Percentiles rank a stretch among this genome's conserved stretches.
phyloP scores from a whole-genome alignment of 2,797 vertebrate species.

The Sebastes wilsoni region DNA sequence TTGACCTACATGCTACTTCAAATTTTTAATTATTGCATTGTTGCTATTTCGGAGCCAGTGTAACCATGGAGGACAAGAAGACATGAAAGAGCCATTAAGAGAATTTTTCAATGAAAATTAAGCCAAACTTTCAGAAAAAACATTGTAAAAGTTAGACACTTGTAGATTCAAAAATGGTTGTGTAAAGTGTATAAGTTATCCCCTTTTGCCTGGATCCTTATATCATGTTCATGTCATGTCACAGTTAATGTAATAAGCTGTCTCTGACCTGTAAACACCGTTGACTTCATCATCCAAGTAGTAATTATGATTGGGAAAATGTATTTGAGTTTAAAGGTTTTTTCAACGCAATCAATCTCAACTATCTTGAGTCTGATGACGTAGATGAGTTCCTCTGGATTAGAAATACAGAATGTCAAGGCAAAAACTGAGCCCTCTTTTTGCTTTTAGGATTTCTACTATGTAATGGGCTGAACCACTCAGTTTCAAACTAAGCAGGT shows the following conservation, averaged over 20 bases:
- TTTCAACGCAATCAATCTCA: fast-evolving
- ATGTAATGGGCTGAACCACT: background rate
- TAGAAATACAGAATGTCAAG: background rate
- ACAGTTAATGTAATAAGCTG: background rate
- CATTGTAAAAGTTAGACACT: too few relatives aligned
- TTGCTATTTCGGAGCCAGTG: too few relatives aligned
- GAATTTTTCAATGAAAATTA: fast-evolving
- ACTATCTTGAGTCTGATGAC: too few relatives aligned
- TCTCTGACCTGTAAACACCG: background rate
- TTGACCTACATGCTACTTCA: too few relatives aligned
- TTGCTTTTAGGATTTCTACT: background rate
- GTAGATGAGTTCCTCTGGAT: background rate
- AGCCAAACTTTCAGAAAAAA: too few relatives aligned
- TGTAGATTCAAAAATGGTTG: too few relatives aligned
- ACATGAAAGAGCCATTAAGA: fast-evolving
- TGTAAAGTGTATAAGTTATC: background rate
- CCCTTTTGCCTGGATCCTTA: background rate
- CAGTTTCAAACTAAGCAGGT: background rate
- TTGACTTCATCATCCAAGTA: background rate
- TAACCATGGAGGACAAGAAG: too few relatives aligned
- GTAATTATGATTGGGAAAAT: background rate
- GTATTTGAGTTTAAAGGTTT: fast-evolving
- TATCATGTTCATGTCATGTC: background rate
- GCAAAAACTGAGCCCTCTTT: background rate
- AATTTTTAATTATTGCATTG: too few relatives aligned